Evolutionary conservation across 1,140 invertebrate species (phyloP).

Genomic region (Cydia fagiglandana): DNA sequence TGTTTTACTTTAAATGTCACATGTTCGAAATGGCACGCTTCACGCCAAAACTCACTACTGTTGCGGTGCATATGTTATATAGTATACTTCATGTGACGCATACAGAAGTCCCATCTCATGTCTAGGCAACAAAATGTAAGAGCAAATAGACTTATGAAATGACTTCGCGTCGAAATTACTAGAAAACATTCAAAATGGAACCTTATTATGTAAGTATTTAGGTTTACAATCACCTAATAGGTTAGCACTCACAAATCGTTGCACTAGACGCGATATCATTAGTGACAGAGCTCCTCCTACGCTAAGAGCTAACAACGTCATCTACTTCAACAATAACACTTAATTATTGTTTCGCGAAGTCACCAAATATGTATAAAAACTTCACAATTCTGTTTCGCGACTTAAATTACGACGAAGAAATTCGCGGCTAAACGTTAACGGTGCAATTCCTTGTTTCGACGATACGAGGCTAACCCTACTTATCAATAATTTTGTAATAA

Average conservation of each 20-base stretch:
- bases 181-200: not conserved
- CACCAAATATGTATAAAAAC: slow-evolving; percentile 52
- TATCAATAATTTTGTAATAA: slow-evolving; percentile 40
- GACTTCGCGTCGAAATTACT: not conserved
- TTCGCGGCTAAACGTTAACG: slow-evolving; percentile 59
- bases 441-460: slow-evolving; percentile 70
- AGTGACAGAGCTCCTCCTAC: slow-evolving; percentile 40
- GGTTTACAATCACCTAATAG: not conserved
- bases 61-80: slow-evolving; percentile 34
- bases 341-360: slow-evolving; percentile 53
- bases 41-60: slow-evolving; percentile 53
- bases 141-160: not conserved
- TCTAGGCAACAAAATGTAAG: slow-evolving; percentile 14
- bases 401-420: slow-evolving; percentile 57
- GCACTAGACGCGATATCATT: not conserved
- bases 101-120: not conserved
- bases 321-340: slow-evolving; percentile 67
- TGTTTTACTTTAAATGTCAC: slow-evolving; percentile 67
- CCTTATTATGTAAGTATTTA: not conserved
- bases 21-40: slow-evolving; percentile 71
- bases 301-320: slow-evolving; percentile 61
- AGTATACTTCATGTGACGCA: not conserved
- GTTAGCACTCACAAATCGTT: slow-evolving; percentile 4
- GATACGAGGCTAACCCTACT: slow-evolving; percentile 55
- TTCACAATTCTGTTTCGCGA: slow-evolving; percentile 50